These are phyloP conservation scores for Cotesia congregata DNA, from an alignment of 2,888 invertebrate species.

Conservation along the genomic window DNA sequence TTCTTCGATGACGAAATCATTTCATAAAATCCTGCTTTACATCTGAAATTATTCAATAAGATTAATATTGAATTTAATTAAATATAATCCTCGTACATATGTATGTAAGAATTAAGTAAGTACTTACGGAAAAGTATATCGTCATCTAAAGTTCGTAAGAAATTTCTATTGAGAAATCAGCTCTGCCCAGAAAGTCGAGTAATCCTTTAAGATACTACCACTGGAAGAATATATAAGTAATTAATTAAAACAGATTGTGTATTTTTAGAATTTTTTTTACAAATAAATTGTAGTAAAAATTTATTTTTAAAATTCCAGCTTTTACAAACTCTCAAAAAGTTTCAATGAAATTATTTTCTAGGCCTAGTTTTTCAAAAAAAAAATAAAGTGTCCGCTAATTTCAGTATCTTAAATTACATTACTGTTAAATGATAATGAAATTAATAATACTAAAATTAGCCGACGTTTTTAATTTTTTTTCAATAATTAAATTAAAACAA, in stretches of 20 bases:
- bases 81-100: neutral
- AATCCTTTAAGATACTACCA: conserved; percentile 82
- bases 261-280: neutral
- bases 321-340: too few relatives aligned
- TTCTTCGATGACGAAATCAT: neutral
- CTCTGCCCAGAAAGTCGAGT: conserved; percentile 82
- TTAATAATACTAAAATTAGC: too few relatives aligned
- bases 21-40: neutral
- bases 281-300: too few relatives aligned
- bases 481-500: too few relatives aligned
- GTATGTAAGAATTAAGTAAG: neutral
- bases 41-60: conserved; percentile 16
- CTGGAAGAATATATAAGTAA: conserved; percentile 72
- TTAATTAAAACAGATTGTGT: neutral
- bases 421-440: too few relatives aligned
- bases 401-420: too few relatives aligned
- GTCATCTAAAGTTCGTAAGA: conserved; percentile 23
- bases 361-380: too few relatives aligned
- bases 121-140: neutral
- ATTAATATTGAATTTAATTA: neutral
- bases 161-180: conserved; percentile 51
- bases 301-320: too few relatives aligned
- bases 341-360: too few relatives aligned
- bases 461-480: too few relatives aligned
- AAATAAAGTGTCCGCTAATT: too few relatives aligned